These are phyloP conservation scores for Pterocles burchelli DNA, from an alignment of 2,113 vertebrate genomes.

Conservation along the genomic window DNA sequence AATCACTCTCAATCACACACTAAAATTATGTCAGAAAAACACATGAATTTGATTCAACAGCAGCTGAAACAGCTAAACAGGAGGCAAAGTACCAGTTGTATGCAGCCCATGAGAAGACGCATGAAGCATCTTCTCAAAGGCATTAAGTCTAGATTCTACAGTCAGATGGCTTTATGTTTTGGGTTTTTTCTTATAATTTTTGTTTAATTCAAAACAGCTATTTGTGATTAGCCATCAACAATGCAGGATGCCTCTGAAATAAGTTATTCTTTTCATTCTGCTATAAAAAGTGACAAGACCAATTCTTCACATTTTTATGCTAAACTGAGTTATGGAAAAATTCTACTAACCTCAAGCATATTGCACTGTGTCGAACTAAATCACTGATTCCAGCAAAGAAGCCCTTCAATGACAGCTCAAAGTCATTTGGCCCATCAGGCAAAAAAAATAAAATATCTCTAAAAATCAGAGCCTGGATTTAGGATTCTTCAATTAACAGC, in stretches of 20 bases:
- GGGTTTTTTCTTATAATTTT: not conserved
- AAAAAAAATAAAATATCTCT: not conserved
- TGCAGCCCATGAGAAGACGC: not conserved
- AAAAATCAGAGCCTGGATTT: not conserved
- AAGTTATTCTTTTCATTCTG: not conserved
- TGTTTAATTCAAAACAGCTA: not conserved
- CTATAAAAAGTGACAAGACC: not conserved
- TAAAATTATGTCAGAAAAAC: not conserved
- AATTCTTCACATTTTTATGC: not conserved
- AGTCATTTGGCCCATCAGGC: not conserved
- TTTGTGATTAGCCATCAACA: not conserved
- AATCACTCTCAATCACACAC: not conserved
- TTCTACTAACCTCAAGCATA: not conserved
- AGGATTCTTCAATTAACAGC: not conserved
- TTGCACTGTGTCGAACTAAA: not conserved
- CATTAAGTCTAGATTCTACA: not conserved
- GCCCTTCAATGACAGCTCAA: slow-evolving; percentile 24
- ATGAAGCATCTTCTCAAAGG: not conserved
- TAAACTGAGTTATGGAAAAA: not conserved
- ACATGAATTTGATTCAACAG: not conserved
- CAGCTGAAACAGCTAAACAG: not conserved
- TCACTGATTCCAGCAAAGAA: not conserved
- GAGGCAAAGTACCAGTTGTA: not conserved
- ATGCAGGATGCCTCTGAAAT: not conserved
- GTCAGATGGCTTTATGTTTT: not conserved